Evolutionary conservation across 2,888 invertebrate genomes (phyloP).

Genomic region (Ochropacha duplaris): DNA sequence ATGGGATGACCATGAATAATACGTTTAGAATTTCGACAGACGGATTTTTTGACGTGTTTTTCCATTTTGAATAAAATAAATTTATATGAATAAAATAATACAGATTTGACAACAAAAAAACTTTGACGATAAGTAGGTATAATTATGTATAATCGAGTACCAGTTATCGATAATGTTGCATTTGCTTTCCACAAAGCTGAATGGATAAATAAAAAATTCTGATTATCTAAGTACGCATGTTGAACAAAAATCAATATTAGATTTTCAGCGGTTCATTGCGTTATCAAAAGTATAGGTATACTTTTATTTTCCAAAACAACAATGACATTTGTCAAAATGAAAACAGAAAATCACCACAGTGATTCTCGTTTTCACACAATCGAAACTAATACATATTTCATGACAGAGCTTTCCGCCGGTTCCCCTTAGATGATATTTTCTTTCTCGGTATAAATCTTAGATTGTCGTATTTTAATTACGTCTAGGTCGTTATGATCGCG

Average conservation of each 20-base stretch:
- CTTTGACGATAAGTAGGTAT: no score
- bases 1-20: slow-evolving; percentile 4
- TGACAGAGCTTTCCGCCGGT: slow-evolving; percentile 31
- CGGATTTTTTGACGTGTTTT: no score
- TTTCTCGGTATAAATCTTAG: slow-evolving; percentile 36
- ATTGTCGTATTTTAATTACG: slow-evolving; percentile 55
- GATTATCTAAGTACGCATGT: no score
- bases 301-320: background rate
- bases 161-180: no score
- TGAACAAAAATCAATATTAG: no score
- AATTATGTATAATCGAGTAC: no score
- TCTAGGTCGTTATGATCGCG: slow-evolving; percentile 31
- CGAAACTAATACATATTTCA: slow-evolving; percentile 59
- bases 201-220: no score
- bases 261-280: slow-evolving; percentile 9
- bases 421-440: slow-evolving; percentile 40
- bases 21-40: no score
- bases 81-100: no score
- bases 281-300: background rate
- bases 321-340: background rate
- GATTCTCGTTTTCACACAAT: slow-evolving; percentile 32
- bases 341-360: slow-evolving; percentile 21
- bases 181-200: no score
- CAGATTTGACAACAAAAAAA: no score
- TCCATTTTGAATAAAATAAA: no score